These are phyloP conservation scores for Megaleporinus macrocephalus DNA, from an alignment of 2,113 vertebrate species.

Conservation along the genomic window DNA sequence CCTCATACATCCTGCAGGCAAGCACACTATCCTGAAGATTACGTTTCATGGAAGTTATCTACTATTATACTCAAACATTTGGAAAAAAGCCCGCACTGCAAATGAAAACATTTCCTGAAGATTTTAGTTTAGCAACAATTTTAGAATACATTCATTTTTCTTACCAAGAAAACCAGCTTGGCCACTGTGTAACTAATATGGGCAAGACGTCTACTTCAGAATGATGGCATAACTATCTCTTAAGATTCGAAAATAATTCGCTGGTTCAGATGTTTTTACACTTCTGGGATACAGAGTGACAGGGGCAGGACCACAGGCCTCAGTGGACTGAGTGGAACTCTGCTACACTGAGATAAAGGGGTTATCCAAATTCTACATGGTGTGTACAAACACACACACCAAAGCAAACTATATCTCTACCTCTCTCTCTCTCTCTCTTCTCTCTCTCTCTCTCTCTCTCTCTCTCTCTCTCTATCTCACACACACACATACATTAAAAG, in stretches of 20 bases:
- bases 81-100: too few species aligned
- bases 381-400: not conserved
- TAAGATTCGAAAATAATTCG: not conserved
- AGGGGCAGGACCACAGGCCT: not conserved
- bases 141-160: too few species aligned
- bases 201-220: too few species aligned
- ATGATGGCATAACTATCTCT: too few species aligned
- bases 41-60: too few species aligned
- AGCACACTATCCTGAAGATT: too few species aligned
- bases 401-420: not conserved
- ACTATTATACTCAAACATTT: too few species aligned
- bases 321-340: not conserved
- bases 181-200: too few species aligned
- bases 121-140: too few species aligned
- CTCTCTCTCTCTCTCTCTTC: not conserved
- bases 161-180: too few species aligned
- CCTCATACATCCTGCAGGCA: too few species aligned
- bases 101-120: too few species aligned
- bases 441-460: not conserved
- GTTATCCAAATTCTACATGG: not conserved
- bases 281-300: not conserved
- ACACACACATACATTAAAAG: not conserved
- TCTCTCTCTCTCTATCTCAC: not conserved
- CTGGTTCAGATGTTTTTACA: not conserved
- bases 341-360: not conserved